A percentile compares a stretch with the other conserved stretches of the same genome.
These are phyloP conservation scores for Heliconius ismenius DNA, from an alignment of 2,888 invertebrate species.

Conservation along the genomic window DNA sequence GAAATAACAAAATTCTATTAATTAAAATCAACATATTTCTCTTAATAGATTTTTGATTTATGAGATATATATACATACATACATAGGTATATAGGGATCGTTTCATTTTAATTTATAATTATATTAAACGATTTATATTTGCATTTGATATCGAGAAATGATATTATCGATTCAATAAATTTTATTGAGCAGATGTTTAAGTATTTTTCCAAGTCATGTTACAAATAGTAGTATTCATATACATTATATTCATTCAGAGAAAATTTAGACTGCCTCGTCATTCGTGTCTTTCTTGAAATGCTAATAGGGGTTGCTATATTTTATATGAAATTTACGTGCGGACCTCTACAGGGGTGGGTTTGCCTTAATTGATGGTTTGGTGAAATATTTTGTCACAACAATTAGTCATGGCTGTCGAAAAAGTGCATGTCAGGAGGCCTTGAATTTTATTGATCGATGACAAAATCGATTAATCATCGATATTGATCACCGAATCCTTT, in stretches of 20 bases:
- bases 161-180: conserved; percentile 36
- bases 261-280: conserved; percentile 70
- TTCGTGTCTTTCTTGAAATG: conserved; percentile 52
- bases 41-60: conserved; percentile 39
- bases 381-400: conserved; percentile 82
- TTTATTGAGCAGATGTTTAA: conserved; percentile 24
- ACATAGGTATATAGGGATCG: conserved; percentile 25
- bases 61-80: conserved; percentile 19
- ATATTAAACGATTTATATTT: conserved; percentile 39
- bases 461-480: conserved; percentile 72
- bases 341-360: conserved; percentile 60
- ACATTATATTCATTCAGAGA: conserved; percentile 58
- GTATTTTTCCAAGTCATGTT: conserved; percentile 54
- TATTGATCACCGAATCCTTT: conserved; percentile 68
- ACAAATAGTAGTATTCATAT: conserved; percentile 56
- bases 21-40: conserved; percentile 32
- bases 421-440: conserved; percentile 69
- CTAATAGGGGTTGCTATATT: conserved; percentile 41
- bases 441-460: conserved; percentile 76
- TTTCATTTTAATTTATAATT: conserved; percentile 37
- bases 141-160: conserved; percentile 36
- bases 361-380: conserved; percentile 70
- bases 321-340: conserved; percentile 45
- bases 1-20: conserved; percentile 29
- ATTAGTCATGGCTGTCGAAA: conserved; percentile 78